Percentiles rank a stretch among this genome's conserved stretches.
Conservation (phyloP, 2,888 invertebrate genomes). For the Anthophora plumipes region DNA sequence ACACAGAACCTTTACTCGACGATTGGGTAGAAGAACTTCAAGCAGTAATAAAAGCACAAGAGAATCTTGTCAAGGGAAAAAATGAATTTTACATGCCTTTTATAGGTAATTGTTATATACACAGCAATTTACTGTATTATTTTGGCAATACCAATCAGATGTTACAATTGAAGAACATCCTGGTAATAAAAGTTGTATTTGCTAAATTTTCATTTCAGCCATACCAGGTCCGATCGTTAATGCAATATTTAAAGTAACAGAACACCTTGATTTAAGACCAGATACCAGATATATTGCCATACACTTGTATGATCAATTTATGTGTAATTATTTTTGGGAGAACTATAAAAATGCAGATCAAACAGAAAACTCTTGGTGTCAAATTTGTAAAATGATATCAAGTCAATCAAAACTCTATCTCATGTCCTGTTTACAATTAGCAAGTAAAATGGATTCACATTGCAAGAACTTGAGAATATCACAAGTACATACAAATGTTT, state of each 20-base stretch:
- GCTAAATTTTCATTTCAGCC: conserved; percentile 65
- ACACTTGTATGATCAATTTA: conserved; percentile 79
- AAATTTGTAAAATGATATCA: conserved; percentile 67
- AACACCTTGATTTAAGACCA: conserved; percentile 71
- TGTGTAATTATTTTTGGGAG: conserved; percentile 75
- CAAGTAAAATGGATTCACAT: conserved; percentile 80
- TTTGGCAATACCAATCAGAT: neutral
- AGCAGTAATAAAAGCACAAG: conserved; percentile 63
- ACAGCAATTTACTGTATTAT: neutral
- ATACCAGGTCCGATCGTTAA: conserved; percentile 71
- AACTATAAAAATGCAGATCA: conserved; percentile 48
- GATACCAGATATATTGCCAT: conserved; percentile 78
- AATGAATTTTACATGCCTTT: conserved; percentile 75
- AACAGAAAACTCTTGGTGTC: conserved; percentile 60
- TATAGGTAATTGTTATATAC: conserved; percentile 67
- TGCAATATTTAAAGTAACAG: conserved; percentile 74
- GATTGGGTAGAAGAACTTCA: conserved; percentile 77
- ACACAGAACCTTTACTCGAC: conserved; percentile 59
- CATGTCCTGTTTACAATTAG: conserved; percentile 80
- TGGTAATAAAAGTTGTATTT: neutral
- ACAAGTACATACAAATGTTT: conserved; percentile 67
- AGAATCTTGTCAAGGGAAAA: conserved; percentile 60
- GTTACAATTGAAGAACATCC: neutral
- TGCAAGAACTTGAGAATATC: conserved; percentile 67
- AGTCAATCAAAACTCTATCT: conserved; percentile 74